Evolutionary conservation across 2,888 invertebrate genomes (phyloP), one percentile per base, ranked within the genome.

Genomic region (Hybos culiciformis): DNA sequence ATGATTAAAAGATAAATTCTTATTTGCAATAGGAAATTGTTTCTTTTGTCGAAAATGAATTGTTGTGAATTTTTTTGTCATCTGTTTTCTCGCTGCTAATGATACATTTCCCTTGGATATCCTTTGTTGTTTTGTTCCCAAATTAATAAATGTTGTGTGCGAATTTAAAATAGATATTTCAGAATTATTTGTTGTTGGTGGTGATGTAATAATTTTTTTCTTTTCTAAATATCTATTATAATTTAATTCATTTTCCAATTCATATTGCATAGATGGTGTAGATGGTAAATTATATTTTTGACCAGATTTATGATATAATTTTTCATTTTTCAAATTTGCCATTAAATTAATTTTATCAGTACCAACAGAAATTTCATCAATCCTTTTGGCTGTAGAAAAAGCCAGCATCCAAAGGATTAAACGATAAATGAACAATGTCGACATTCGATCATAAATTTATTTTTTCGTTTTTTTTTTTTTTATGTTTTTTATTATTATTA

Each of bases 391-490:
- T 50, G 48, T 48, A 42, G 51, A 47, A 43, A 52, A 41, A 49
- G 50, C 52, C 53, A 54, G 47, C 48, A 49, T 51, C 47, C 43
- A 52, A 42, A 42, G 37, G 43, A 48, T 44, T 42, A 48, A 46
- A 47, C 48, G 42, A 50, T 47, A 45, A 47, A 49, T 50, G 52
- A 53, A 51, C 54, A 52, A 52, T 54, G 54, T 54, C 54, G 52
- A 54, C 54, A 50, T 48, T 50, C 48, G 45, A 49, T n/a, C 19
- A 34, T 15, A 18, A 18, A 18, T 34, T 12, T 18, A 34, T 34
- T 17, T 21, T 21, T 3, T 20, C 7, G n/a, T 29, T 26, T 29
- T n/a, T 29, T 29, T 29, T n/a, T 12, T 6, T n/a, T n/a, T 29
- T 29, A 5, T 29, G 29, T n/a, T 29, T 29, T 6, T 29, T 29